Conservation (phyloP, 1,140 invertebrate genomes). For the Drosophila kikkawai region DNA sequence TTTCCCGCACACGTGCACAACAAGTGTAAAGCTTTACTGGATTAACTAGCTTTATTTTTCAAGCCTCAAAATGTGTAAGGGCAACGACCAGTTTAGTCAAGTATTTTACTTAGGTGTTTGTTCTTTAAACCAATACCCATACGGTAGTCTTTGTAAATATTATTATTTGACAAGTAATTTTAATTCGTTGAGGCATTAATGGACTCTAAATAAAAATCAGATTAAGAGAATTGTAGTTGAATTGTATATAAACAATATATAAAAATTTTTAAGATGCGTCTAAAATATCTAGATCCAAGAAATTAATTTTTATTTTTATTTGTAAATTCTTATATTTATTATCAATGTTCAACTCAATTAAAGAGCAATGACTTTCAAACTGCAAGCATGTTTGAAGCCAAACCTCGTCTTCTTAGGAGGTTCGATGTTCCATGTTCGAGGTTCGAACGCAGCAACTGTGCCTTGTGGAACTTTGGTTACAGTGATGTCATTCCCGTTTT, state of each 20-base stretch:
- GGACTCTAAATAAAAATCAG: neutral
- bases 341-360: no score
- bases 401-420: no score
- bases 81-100: constrained; percentile 1
- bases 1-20: neutral
- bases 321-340: no score
- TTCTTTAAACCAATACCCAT: neutral
- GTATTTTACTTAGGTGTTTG: neutral
- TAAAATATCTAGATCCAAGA: no score
- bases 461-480: no score
- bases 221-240: neutral
- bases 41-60: neutral
- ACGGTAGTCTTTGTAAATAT: neutral
- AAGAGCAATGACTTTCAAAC: no score
- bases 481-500: no score
- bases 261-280: neutral
- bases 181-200: neutral
- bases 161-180: neutral
- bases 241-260: neutral
- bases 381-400: no score
- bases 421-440: no score
- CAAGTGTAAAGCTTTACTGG: constrained; percentile 4
- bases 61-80: neutral
- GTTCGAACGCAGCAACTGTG: no score
- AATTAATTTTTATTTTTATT: no score